phyloP scores from a whole-genome alignment of 2,113 vertebrate species.

The Macheiramphus alcinus region DNA sequence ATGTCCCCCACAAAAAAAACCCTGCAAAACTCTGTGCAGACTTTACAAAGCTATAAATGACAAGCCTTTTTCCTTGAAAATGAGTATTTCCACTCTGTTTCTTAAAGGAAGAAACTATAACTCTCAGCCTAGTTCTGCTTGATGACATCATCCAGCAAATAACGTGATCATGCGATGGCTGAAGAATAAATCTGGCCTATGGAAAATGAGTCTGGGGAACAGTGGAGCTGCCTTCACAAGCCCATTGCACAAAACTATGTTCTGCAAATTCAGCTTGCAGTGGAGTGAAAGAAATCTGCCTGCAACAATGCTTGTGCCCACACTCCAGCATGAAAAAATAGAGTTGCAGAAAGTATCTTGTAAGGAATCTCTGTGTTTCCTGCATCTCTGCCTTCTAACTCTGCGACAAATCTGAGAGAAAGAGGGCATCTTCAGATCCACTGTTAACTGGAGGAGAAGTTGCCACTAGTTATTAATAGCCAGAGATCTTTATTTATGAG shows the following conservation, averaged over 20 bases:
- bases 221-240: background rate
- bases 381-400: background rate
- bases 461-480: background rate
- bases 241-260: background rate
- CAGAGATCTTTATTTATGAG: background rate
- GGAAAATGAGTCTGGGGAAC: background rate
- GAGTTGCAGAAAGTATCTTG: background rate
- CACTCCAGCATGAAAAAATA: background rate
- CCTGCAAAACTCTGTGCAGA: background rate
- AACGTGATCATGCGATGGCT: background rate
- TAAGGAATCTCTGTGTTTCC: background rate
- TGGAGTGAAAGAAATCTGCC: background rate
- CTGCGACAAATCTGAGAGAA: background rate
- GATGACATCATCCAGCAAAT: background rate
- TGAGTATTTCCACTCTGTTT: background rate
- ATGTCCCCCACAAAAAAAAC: background rate
- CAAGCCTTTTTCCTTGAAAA: background rate
- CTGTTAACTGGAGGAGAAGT: background rate
- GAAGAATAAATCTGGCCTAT: background rate
- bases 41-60: background rate
- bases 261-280: background rate
- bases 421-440: background rate
- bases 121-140: background rate
- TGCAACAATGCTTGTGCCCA: background rate
- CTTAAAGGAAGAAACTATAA: background rate